Base-by-base conservation (phyloP, 2,797 vertebrate genomes). In the Anolis apletophallus region DNA sequence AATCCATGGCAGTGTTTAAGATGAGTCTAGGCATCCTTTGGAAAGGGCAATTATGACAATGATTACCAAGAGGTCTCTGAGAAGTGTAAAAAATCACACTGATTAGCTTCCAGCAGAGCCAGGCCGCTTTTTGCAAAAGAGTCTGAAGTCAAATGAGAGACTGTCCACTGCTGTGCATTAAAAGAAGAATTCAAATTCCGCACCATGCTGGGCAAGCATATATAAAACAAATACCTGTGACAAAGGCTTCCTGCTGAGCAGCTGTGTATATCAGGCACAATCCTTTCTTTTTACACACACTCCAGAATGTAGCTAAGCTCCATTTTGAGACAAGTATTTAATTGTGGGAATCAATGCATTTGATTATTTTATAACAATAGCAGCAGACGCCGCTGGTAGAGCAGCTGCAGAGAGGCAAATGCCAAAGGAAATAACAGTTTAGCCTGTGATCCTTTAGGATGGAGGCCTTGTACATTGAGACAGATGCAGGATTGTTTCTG, bases 91-190 rank as follows among this genome's bases (percentile, higher is more conserved):
- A 94, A 94, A 94, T 93, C 92, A 93, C 3, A 11, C 91, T 95
- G 95, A 95, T 95, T 94, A 91, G 93, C 88, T 94, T 95, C 95
- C 95, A 94, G 92, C 94, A 94, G 93, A 61, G 94, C 83, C 90
- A 93, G 90, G 93, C 81, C 90, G 90, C 93, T 85, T 94, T 46
- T 93, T 91, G 81, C 87, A 89, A 93, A 93, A 92, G 80, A 90
- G 90, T 91, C 88, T 90, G 57, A 77, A 90, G 94, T 90, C 88
- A 94, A 94, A 94, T 0, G 85, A 87, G 36, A 92, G 84, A 78
- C 92, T 74, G 93, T 87, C 91, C 88, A 73, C 61, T 91, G 93
- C 91, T 93, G 93, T 83, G 90, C 85, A 54, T 87, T 90, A 92
- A 87, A 89, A 85, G 82, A 92, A 88, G 88, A 93, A 93, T 92